These are phyloP conservation scores for Melanostigma gelatinosum DNA, from an alignment of 2,113 vertebrate species.

Conservation along the genomic window DNA sequence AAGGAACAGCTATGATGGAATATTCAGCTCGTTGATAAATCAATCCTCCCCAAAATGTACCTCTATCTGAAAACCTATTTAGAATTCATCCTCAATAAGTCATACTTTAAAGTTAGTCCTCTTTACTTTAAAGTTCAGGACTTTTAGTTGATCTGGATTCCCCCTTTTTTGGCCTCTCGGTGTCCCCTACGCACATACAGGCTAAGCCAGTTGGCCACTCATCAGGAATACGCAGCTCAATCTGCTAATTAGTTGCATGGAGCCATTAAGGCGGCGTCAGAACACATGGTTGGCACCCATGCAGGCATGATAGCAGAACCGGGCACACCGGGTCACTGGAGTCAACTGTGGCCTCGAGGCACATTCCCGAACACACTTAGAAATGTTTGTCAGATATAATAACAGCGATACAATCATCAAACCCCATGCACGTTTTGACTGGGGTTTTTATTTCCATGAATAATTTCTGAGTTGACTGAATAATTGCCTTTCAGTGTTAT, in stretches of 20 bases:
- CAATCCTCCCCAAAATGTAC: neutral
- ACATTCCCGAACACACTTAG: slow-evolving; percentile 45
- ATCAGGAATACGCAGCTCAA: slow-evolving; percentile 79
- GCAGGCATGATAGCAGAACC: slow-evolving; percentile 51
- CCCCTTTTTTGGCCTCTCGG: slow-evolving; percentile 47
- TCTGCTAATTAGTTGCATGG: slow-evolving; percentile 77
- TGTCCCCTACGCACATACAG: slow-evolving; percentile 52
- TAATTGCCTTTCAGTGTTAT: neutral
- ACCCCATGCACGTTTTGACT: neutral
- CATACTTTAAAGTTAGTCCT: slow-evolving; percentile 50
- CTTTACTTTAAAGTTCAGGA: slow-evolving; percentile 47
- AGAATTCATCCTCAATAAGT: slow-evolving; percentile 19
- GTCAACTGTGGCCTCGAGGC: slow-evolving; percentile 68
- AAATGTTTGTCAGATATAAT: slow-evolving; percentile 16
- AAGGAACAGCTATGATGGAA: neutral
- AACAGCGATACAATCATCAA: neutral
- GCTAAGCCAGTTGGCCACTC: slow-evolving; percentile 69
- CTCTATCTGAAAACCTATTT: slow-evolving; percentile 1
- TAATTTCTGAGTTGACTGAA: no score
- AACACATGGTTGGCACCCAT: slow-evolving; percentile 74
- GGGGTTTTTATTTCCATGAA: neutral
- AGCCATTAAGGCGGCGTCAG: slow-evolving; percentile 76
- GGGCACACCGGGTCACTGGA: slow-evolving; percentile 66
- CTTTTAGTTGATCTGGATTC: slow-evolving; percentile 53
- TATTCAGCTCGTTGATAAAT: slow-evolving; percentile 12